Percentiles rank a stretch among this genome's conserved stretches.
These are phyloP conservation scores for Chloropsis hardwickii DNA, from an alignment of 2,113 vertebrate species.

Conservation along the genomic window DNA sequence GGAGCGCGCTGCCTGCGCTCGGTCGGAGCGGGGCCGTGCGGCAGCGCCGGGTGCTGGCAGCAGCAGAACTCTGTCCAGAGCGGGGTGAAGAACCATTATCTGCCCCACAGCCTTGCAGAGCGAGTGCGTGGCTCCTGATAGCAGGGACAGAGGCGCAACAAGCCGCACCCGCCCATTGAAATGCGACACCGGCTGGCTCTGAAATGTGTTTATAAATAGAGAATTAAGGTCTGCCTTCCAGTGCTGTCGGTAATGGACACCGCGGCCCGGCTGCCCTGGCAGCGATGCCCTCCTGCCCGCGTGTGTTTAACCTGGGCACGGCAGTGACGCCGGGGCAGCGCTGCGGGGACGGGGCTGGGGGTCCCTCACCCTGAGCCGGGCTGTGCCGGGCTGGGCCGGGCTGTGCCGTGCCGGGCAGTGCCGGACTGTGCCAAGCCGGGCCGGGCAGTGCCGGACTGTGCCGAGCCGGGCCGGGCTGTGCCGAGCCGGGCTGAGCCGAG, in stretches of 20 bases:
- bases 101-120: not conserved
- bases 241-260: not conserved
- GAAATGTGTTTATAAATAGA: not conserved
- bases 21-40: rapidly evolving
- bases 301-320: not conserved
- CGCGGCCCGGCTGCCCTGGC: not conserved
- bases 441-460: rapidly evolving
- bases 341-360: not conserved
- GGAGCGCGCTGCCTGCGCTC: not conserved
- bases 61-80: not conserved
- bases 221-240: not conserved
- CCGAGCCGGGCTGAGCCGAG: rapidly evolving
- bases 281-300: not conserved
- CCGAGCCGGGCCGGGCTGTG: rapidly evolving
- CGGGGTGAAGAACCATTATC: not conserved
- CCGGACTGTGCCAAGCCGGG: rapidly evolving
- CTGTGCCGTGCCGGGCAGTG: too few species aligned
- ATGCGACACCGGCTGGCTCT: not conserved
- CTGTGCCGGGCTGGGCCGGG: rapidly evolving
- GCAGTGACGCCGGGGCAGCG: not conserved
- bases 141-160: not conserved
- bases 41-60: not conserved
- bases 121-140: slow-evolving; percentile 22
- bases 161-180: not conserved
- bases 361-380: not conserved